Percentiles rank a stretch among this genome's conserved stretches.
These are phyloP conservation scores for Drosophila micromelanica DNA, from an alignment of 1,140 invertebrate species.

Conservation along the genomic window DNA sequence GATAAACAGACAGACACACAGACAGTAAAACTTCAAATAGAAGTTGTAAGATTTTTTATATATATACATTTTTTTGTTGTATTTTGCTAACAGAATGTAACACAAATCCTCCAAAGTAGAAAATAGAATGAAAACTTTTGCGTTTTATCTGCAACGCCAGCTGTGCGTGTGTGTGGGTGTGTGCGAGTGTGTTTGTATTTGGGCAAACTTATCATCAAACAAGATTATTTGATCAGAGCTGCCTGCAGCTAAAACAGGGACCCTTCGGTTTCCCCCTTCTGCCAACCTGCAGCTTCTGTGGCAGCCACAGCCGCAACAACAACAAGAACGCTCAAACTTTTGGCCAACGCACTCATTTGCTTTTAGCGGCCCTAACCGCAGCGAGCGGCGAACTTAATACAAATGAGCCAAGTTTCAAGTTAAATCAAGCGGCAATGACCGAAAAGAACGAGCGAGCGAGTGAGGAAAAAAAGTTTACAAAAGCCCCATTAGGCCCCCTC, in stretches of 20 bases:
- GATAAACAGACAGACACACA: not conserved
- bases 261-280: not conserved
- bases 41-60: slow-evolving; percentile 53
- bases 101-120: slow-evolving; percentile 77
- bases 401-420: slow-evolving; percentile 78
- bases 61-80: slow-evolving; percentile 24
- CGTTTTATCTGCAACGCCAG: slow-evolving; percentile 56
- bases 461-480: slow-evolving; percentile 53
- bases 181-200: slow-evolving; percentile 45
- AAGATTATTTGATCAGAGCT: slow-evolving; percentile 81
- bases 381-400: slow-evolving; percentile 65
- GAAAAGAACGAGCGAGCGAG: slow-evolving; percentile 33
- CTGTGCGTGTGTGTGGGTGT: slow-evolving; percentile 24
- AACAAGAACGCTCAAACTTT: slow-evolving; percentile 43
- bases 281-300: not conserved
- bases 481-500: slow-evolving; percentile 2
- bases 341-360: slow-evolving; percentile 68
- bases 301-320: slow-evolving; percentile 19
- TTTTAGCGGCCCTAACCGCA: slow-evolving; percentile 54
- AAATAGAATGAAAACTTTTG: slow-evolving; percentile 79
- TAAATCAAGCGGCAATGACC: slow-evolving; percentile 70
- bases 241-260: slow-evolving; percentile 48
- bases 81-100: slow-evolving; percentile 60
- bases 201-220: slow-evolving; percentile 80
- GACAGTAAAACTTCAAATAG: slow-evolving; percentile 48